Base-by-base conservation (phyloP, 2,888 invertebrate genomes). In the Altica lythri region DNA sequence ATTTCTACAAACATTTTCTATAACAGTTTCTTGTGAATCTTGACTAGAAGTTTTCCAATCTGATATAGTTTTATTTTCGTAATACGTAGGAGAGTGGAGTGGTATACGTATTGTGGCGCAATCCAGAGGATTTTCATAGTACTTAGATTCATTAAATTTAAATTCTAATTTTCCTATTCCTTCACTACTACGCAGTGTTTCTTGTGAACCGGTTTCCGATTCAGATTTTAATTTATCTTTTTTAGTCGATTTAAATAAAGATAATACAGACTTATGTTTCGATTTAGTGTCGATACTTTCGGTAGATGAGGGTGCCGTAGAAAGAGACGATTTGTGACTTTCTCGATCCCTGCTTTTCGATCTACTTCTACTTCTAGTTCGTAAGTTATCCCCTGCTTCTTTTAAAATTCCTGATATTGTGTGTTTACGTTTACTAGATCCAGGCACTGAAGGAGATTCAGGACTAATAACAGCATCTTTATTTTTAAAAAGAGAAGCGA, bases 401-500 rank as follows among this genome's bases (percentile, higher is more conserved):
- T 69, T 69, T 38, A 77, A 61, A 43, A 76, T 72, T 18, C 74
- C 73, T 3, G 74, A 69, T 19, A 77, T 62, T 1, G 69, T 70
- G 47, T 67, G 71, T 65, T 74, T 74, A 38, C 71, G 60, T 61
- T 66, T 70, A 17, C 68, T 64, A 34, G 17, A 19, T 12, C 69
- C 68, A 5, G 71, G 66, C 45, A 68, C 60, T 1, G 81, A 81
- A 8, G 84, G 84, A 1, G 84, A 83, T 62, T 85, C 85, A 0
- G 84, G 84, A 53, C 84, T 86, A 13, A 82, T 80, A 53, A 83
- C 81, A 13, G 81, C 81, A 66, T 85, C 88, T 63, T 85, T 85
- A 60, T 88, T 86, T 72, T 87, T 86, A 69, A 92, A 92, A 34
- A 92, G 75, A 2, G 90, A 90, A 53, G 89, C 86, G 70, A 91